Conservation (phyloP, 2,113 vertebrate species). For the Pseudorectes ferrugineus region DNA sequence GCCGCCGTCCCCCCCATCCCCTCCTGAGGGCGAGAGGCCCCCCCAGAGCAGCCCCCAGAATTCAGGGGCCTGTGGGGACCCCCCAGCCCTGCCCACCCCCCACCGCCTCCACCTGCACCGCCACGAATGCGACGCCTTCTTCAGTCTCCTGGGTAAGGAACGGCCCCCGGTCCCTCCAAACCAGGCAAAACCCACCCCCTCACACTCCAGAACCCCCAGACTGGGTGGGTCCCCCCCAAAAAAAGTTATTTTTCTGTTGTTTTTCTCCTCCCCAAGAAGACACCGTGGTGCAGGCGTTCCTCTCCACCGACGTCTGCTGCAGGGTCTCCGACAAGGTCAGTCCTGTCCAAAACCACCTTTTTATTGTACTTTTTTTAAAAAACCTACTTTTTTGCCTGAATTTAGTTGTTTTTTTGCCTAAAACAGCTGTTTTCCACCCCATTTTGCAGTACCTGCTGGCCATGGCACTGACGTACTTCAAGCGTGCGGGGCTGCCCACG, state of each 20-base stretch:
- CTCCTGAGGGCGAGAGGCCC: too few relatives aligned
- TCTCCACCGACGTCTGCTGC: slow-evolving; percentile 47
- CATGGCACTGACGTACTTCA: slow-evolving; percentile 60
- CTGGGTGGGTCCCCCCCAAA: accelerated
- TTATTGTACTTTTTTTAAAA: accelerated
- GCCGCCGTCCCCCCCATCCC: background rate
- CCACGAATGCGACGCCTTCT: slow-evolving; percentile 50
- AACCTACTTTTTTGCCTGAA: accelerated
- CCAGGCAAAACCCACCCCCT: accelerated
- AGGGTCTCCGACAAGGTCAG: slow-evolving; percentile 58
- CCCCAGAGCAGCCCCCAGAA: too few relatives aligned
- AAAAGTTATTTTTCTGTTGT: accelerated
- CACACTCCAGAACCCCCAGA: accelerated
- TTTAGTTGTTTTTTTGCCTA: accelerated
- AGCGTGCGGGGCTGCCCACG: background rate
- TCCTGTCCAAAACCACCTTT: accelerated
- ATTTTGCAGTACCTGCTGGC: slow-evolving; percentile 60
- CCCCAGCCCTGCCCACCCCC: background rate
- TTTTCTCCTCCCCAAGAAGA: background rate
- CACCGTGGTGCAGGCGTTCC: background rate
- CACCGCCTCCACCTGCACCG: background rate
- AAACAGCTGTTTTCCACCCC: accelerated
- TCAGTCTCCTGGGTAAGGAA: slow-evolving; percentile 54
- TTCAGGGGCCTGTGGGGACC: too few relatives aligned
- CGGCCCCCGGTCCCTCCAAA: accelerated